phyloP scores from a whole-genome alignment of 2,797 vertebrate species.

The Echeneis naucrates region DNA sequence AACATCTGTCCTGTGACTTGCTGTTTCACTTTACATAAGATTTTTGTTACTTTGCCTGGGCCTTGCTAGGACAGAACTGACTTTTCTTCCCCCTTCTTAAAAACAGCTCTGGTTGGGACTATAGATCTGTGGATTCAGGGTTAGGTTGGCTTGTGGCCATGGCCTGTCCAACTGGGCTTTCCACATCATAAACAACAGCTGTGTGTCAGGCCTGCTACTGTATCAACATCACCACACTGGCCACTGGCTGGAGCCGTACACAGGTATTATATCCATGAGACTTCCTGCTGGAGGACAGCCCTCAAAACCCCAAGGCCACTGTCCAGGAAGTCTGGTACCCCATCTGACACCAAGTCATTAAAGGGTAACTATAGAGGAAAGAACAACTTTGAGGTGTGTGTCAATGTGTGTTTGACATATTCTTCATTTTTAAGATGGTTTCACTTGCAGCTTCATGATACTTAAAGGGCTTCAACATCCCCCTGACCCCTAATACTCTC shows the following conservation, averaged over 20 bases:
- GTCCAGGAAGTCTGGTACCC: conserved; percentile 66
- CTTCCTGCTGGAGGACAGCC: conserved; percentile 67
- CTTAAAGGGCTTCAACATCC: conserved; percentile 33
- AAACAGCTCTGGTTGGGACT: conserved; percentile 69
- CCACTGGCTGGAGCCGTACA: conserved; percentile 72
- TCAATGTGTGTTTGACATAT: not conserved
- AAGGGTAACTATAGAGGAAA: conserved; percentile 14
- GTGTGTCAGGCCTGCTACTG: conserved; percentile 73
- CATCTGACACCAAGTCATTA: conserved; percentile 31
- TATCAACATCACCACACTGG: conserved; percentile 78
- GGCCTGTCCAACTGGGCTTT: conserved; percentile 78
- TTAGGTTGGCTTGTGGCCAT: conserved; percentile 78
- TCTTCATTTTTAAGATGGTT: conserved; percentile 24
- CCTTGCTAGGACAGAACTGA: conserved; percentile 30
- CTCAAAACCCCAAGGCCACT: conserved; percentile 69
- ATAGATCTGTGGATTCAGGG: conserved; percentile 86
- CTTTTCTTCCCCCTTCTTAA: conserved; percentile 43
- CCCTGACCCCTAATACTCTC: conserved; percentile 23
- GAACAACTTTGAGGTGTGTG: not conserved
- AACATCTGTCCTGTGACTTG: not conserved
- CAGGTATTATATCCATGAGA: conserved; percentile 76
- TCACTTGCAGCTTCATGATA: conserved; percentile 40
- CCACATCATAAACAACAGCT: conserved; percentile 86
- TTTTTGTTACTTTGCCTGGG: conserved; percentile 16
- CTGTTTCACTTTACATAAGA: not conserved